These are phyloP conservation scores for Drosophila nigrodunni DNA, from an alignment of 1,140 invertebrate genomes.

Conservation along the genomic window DNA sequence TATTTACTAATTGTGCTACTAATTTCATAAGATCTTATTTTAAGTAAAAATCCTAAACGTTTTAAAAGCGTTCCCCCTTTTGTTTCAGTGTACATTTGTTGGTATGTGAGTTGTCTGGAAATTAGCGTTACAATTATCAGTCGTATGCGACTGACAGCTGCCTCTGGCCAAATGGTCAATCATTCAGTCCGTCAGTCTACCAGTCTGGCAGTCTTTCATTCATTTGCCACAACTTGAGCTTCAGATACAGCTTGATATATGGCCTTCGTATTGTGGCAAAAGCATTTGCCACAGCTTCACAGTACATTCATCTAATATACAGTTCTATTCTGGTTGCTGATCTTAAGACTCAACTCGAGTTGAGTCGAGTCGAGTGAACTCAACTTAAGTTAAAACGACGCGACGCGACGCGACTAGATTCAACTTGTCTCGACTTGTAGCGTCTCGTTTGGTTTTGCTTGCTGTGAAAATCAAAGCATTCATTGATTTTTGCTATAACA, in stretches of 20 bases:
- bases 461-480: constrained; percentile 50
- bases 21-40: too few relatives aligned
- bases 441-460: constrained; percentile 7
- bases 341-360: constrained; percentile 33
- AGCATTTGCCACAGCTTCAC: constrained; percentile 22
- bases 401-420: not conserved
- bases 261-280: constrained; percentile 56
- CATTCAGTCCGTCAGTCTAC: constrained; percentile 50
- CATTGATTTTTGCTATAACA: constrained; percentile 66
- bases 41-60: too few relatives aligned
- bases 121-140: constrained; percentile 78
- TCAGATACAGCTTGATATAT: constrained; percentile 48
- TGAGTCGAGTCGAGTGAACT: constrained; percentile 19
- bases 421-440: constrained; percentile 34
- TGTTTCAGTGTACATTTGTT: not conserved
- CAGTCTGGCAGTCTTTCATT: constrained; percentile 44
- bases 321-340: constrained; percentile 57
- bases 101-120: constrained; percentile 37
- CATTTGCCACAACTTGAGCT: constrained; percentile 10
- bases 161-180: constrained; percentile 42
- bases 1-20: too few relatives aligned
- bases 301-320: constrained; percentile 71
- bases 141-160: constrained; percentile 54
- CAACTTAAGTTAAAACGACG: not conserved
- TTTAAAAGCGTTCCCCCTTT: too few relatives aligned